A percentile compares a stretch with the other conserved stretches of the same genome.
Evolutionary conservation across 1,140 invertebrate species (phyloP).

Genomic region (Temnothorax longispinosus): DNA sequence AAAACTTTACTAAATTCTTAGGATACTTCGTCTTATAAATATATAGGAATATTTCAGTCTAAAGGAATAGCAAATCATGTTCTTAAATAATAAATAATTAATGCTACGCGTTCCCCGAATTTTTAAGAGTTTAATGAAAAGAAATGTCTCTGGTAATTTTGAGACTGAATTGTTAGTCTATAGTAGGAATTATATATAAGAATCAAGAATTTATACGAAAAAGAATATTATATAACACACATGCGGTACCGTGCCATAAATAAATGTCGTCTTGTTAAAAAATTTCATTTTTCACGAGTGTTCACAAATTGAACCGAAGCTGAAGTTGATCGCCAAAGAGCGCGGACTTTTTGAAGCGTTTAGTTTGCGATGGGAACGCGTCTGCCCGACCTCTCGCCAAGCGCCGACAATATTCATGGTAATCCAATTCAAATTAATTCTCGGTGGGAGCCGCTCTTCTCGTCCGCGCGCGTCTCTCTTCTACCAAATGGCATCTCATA

Average conservation of each 20-base stretch:
- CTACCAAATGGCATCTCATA: constrained; percentile 73
- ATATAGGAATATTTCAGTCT: no score
- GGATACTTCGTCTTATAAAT: not conserved
- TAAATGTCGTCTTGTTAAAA: not conserved
- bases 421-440: constrained; percentile 77
- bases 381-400: constrained; percentile 50
- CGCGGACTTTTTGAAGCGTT: constrained; percentile 52
- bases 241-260: not conserved
- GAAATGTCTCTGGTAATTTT: not conserved
- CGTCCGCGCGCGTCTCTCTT: constrained; percentile 57
- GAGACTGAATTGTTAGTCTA: not conserved
- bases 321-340: constrained; percentile 50
- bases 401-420: constrained; percentile 74
- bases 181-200: not conserved
- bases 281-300: constrained; percentile 13
- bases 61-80: not conserved
- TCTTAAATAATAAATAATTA: not conserved
- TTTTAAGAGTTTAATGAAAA: not conserved
- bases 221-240: not conserved
- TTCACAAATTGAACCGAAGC: constrained; percentile 21
- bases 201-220: not conserved
- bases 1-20: not conserved
- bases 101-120: not conserved
- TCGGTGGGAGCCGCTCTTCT: constrained; percentile 59
- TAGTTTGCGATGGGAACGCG: constrained; percentile 56